phyloP scores from a whole-genome alignment of 1,140 invertebrate genomes.

The Batillaria attramentaria region DNA sequence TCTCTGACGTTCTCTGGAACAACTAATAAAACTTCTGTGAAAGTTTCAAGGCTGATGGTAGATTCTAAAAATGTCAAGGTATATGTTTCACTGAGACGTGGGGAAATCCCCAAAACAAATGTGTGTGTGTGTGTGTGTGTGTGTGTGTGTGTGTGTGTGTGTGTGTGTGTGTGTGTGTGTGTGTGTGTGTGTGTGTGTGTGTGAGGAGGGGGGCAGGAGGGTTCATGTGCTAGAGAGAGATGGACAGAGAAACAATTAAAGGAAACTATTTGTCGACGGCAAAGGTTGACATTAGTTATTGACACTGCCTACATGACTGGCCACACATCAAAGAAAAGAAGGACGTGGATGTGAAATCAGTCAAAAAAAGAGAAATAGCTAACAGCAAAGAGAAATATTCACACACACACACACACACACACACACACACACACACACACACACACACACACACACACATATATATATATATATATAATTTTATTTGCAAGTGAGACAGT shows the following conservation, averaged over 20 bases:
- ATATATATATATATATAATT: neutral
- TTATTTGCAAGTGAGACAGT: no score
- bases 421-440: neutral
- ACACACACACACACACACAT: neutral
- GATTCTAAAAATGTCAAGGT: no score
- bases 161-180: constrained; percentile 2
- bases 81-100: no score
- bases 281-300: no score
- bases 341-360: neutral
- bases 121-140: constrained; percentile 2
- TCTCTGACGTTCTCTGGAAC: no score
- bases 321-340: neutral
- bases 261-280: neutral
- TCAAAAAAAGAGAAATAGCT: no score
- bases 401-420: neutral
- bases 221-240: neutral
- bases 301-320: neutral
- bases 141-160: no score
- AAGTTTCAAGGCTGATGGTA: no score
- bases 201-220: neutral
- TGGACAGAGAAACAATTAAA: neutral
- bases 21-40: no score
- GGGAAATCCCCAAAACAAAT: neutral
- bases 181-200: constrained; percentile 19
- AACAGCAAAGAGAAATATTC: no score